Base-by-base conservation (phyloP, 2,797 vertebrate species). In the Cuculus canorus region DNA sequence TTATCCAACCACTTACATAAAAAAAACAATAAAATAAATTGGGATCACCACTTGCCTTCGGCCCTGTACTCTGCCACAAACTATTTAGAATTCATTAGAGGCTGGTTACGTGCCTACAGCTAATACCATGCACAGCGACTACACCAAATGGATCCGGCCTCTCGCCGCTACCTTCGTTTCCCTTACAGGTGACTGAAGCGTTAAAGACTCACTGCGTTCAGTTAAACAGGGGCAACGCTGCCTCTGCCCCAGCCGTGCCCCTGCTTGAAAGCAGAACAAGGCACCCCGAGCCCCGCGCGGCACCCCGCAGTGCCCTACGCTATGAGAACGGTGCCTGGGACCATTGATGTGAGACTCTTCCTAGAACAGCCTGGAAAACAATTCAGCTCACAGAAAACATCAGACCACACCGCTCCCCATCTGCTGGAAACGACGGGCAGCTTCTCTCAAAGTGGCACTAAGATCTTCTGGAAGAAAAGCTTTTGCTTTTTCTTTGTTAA, bases 1-100 rank as follows among this genome's bases (percentile, higher is more conserved):
- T 85, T 79, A 86, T 73, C 78, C 70, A 70, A 80, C 48, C 57
- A 59, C 80, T 95, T 85, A 43, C 41, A 39, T 22, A 54, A 28
- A 57, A 28, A 57, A 52, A 81, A 45, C 23, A 60, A 65, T 86
- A 54, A 60, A 82, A n/a, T 13, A 35, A 85, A 64, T 8, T 75
- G 22, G 61, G 61, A 78, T 70, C 41, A 30, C 43, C 68, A 24
- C n/a, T 68, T 71, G 88, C 17, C 73, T 82, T 73, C 41, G 69
- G 71, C 82, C 78, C 78, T 68, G 28, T 10, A 5, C 50, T 66
- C 35, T 21, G 57, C 27, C 56, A 87, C 22, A 47, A 78, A 91
- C 60, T 16, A 35, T 8, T 76, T 60, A 1, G 4, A 80, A 71
- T 73, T 35, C 28, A 93, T 41, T 9, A 75, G 57, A 21, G 53